Percentiles rank a stretch among this genome's conserved stretches.
These are phyloP conservation scores for Theristicus caerulescens DNA, from an alignment of 2,113 vertebrate genomes.

Conservation along the genomic window DNA sequence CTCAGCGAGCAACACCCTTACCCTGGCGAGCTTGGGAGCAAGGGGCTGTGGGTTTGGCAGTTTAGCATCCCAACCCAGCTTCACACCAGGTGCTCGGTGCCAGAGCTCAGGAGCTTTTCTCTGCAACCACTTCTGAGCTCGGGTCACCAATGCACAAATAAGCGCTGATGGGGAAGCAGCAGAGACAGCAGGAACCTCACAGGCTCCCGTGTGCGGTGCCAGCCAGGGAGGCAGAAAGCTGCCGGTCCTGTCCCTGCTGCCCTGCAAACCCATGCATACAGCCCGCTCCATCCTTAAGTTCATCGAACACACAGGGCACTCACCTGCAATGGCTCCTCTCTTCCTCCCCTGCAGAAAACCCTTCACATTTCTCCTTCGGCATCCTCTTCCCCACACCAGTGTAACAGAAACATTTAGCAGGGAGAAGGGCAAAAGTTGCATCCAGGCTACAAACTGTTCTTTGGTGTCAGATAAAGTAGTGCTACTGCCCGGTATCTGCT, in stretches of 20 bases:
- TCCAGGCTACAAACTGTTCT: neutral
- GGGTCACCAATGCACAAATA: neutral
- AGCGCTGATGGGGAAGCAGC: fast-evolving
- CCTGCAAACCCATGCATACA: neutral
- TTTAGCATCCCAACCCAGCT: neutral
- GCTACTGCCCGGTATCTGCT: neutral
- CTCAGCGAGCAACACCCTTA: fast-evolving
- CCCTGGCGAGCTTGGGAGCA: fast-evolving
- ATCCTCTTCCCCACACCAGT: neutral
- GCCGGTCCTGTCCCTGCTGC: neutral
- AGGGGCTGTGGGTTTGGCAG: neutral
- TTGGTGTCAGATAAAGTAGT: neutral
- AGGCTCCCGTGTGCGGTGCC: neutral
- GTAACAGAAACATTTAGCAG: neutral
- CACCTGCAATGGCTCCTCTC: neutral
- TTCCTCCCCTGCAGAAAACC: neutral
- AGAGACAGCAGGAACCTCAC: neutral
- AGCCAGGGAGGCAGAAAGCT: neutral
- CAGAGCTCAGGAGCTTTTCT: neutral
- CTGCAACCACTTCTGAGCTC: neutral
- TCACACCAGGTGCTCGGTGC: fast-evolving
- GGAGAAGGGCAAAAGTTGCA: neutral
- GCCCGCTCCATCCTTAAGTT: neutral
- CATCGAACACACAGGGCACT: no score
- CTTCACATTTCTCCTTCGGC: neutral